A percentile compares a stretch with the other conserved stretches of the same genome.
These are phyloP conservation scores for Artemia sinica DNA, from an alignment of 2,888 invertebrate genomes.

Conservation along the genomic window DNA sequence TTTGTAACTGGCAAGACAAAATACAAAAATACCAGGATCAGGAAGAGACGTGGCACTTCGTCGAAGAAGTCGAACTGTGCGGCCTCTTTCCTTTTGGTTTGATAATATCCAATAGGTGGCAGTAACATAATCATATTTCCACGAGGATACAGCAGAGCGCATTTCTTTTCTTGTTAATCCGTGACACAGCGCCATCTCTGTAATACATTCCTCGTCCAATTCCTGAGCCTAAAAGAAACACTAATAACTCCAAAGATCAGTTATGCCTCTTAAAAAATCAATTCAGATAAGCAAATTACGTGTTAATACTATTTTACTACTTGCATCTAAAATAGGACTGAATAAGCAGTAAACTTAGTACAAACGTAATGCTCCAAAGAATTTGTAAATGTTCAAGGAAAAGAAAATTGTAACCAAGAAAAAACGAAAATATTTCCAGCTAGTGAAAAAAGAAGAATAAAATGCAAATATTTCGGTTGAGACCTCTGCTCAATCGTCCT, in stretches of 20 bases:
- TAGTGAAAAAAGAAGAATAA: too few species aligned
- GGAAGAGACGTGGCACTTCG: not conserved
- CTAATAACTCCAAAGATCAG: too few species aligned
- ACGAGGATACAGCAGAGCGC: constrained; percentile 30
- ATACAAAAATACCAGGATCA: too few species aligned
- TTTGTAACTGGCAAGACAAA: too few species aligned
- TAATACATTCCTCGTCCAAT: constrained; percentile 41
- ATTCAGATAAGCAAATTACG: too few species aligned
- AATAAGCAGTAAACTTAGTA: too few species aligned
- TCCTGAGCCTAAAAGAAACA: constrained; percentile 12
- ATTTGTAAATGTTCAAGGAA: not conserved
- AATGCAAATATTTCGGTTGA: too few species aligned
- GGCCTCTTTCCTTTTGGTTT: constrained; percentile 41
- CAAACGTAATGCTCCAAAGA: too few species aligned
- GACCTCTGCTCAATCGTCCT: too few species aligned
- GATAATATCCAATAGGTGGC: constrained; percentile 53
- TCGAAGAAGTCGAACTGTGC: constrained; percentile 33
- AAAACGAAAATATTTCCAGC: not conserved
- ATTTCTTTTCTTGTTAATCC: constrained; percentile 32
- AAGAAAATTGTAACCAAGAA: not conserved
- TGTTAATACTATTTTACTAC: too few species aligned
- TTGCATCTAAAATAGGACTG: too few species aligned
- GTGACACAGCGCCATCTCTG: constrained; percentile 38
- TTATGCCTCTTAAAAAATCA: too few species aligned
- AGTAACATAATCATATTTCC: constrained; percentile 51